Base-by-base conservation (phyloP, 1,140 invertebrate species). In the Macrotrachela quadricornifera region DNA sequence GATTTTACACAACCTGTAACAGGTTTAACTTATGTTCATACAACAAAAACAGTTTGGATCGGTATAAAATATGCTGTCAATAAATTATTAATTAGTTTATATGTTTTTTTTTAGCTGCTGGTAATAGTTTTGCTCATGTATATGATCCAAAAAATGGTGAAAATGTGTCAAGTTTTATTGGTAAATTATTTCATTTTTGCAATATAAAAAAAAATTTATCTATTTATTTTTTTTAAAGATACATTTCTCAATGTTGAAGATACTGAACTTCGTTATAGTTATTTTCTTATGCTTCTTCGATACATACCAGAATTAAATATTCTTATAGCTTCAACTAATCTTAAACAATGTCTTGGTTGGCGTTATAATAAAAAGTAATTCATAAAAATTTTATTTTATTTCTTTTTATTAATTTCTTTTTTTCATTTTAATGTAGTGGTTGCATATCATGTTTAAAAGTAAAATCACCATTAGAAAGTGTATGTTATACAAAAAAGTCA, bases 131-230 rank as follows among this genome's bases (percentile, higher is more conserved):
- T 59, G 67, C 65, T 41, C 60, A 58, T 46, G 58, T 69, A 38
- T 70, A 61, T 61, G 67, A 69, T 51, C 66, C 66, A 9, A 68
- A 68, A 54, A 68, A 65, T 38, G 67, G 67, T 10, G 68, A 69
- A 47, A 68, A 69, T 57, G 66, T 67, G 58, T 59, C 64, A 59
- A 37, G 37, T 49, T 54, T 55, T 50, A 13, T 51, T 14, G 12
- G 21, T n/a, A 14, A n/a, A 17, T 30, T 13, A 47, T 14, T 14
- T 17, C 21, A 6, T 6, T 14, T 47, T 3, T 46, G 12, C 45
- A 11, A 11, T 14, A n/a, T n/a, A 10, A 17, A 46, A 49, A 13
- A 15, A 49, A 1, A 50, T 10, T 43, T n/a, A 16, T 50, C 1
- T 41, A 39, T 49, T 50, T 36, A 3, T 14, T 49, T 15, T 45